Conservation (phyloP, 2,888 invertebrate species). For the Girardia tigrina region DNA sequence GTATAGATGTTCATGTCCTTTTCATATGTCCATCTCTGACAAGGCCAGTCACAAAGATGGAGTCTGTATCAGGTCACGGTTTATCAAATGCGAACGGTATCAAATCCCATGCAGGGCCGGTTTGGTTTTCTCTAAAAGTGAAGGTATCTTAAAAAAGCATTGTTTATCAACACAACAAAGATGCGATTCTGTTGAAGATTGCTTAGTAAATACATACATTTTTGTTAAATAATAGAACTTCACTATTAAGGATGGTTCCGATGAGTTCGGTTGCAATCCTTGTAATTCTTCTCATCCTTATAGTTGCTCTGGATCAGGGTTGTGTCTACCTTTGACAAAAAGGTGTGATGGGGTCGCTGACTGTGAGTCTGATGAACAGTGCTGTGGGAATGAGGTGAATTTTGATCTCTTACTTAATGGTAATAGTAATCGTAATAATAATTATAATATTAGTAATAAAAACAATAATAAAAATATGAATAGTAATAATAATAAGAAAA, state of each 20-base stretch:
- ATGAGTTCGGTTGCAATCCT: constrained; percentile 1
- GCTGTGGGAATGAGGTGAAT: not conserved
- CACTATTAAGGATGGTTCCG: not conserved
- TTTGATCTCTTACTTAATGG: too few relatives aligned
- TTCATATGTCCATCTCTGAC: not conserved
- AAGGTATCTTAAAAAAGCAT: not conserved
- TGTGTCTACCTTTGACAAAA: not conserved
- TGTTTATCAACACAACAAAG: not conserved
- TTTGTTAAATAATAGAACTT: not conserved
- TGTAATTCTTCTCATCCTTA: not conserved
- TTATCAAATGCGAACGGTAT: not conserved
- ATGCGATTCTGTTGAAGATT: not conserved
- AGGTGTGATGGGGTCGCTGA: not conserved
- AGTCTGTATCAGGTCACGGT: not conserved
- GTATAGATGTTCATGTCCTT: not conserved
- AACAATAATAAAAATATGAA: too few relatives aligned
- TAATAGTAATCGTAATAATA: too few relatives aligned
- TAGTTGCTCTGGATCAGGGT: not conserved
- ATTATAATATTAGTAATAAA: too few relatives aligned
- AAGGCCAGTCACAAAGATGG: not conserved
- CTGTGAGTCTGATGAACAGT: not conserved
- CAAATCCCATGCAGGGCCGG: not conserved
- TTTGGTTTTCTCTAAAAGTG: not conserved
- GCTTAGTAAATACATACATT: not conserved
- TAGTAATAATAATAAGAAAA: too few relatives aligned